Evolutionary conservation across 2,113 vertebrate species (phyloP), one percentile per base, ranked within the genome.

Genomic region (Neoarius graeffei): DNA sequence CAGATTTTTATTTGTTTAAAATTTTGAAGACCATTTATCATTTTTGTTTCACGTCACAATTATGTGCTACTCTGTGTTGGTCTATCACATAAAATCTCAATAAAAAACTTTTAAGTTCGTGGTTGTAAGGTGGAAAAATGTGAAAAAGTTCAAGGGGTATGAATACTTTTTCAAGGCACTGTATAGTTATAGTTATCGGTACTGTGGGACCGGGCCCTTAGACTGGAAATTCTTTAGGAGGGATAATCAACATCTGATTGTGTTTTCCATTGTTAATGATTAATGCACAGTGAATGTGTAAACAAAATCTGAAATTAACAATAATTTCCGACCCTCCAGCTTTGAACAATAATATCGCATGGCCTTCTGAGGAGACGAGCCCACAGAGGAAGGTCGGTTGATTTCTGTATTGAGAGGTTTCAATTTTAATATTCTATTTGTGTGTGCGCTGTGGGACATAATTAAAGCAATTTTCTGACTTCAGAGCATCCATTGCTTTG

Each of bases 391-490:
- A 25, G 10, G 42, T 76, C 0, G n/a, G 13, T 27, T 56, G 25
- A 17, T 27, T 80, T 80, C 52, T 56, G 56, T 80, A 27, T 15
- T 56, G 52, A 56, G 79, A 20, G 74, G 80, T 66, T 91, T 91
- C 77, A 83, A 86, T 86, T 89, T 86, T 91, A 91, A 91, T 89
- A 88, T 88, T 81, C 79, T 60, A 59, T 81, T 57, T 42, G 81
- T 74, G 74, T 67, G 73, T 20, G 73, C 67, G 81, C 87, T 82
- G 59, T 84, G 66, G 88, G 84, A 83, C 77, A 77, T 87, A 87
- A 89, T 89, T 79, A 89, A 87, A 86, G 82, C 88, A 89, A 87
- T 89, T 91, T 83, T 83, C 54, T 35, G 62, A 91, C 88, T 89
- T 91, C 80, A 86, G 74, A 86, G 86, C 86, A 71, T 57, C 81